Evolutionary conservation across 2,113 vertebrate genomes (phyloP).

Genomic region (Pampusana beccarii): DNA sequence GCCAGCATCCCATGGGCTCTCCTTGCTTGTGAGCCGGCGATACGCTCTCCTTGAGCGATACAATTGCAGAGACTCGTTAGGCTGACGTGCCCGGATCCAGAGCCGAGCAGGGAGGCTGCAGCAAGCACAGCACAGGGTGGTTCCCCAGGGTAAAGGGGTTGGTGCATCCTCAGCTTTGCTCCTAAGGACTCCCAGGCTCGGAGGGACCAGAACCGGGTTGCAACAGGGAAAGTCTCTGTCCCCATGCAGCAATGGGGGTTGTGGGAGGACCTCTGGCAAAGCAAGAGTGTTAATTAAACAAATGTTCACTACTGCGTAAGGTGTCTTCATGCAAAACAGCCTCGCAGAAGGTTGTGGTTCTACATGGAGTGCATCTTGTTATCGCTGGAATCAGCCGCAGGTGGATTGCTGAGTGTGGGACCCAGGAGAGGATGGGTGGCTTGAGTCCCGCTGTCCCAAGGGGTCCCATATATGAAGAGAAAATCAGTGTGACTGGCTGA

Average conservation of each 20-base stretch:
- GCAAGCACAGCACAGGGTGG: fast-evolving
- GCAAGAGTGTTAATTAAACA: neutral
- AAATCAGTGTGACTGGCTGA: neutral
- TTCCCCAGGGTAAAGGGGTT: neutral
- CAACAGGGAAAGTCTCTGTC: neutral
- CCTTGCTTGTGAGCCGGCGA: neutral
- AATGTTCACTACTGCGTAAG: neutral
- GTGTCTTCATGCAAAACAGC: neutral
- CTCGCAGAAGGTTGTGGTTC: neutral
- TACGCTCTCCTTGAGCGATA: fast-evolving
- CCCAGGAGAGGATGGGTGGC: neutral
- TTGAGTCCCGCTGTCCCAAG: neutral
- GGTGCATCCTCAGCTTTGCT: neutral
- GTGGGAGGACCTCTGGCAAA: neutral
- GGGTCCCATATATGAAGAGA: neutral
- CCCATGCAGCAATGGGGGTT: fast-evolving
- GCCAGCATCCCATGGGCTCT: neutral
- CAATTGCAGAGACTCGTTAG: fast-evolving
- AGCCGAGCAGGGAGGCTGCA: neutral
- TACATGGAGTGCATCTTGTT: neutral
- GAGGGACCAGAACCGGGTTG: neutral
- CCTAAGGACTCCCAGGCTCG: fast-evolving
- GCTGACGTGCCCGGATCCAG: neutral
- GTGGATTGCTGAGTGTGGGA: neutral
- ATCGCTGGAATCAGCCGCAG: neutral